These are phyloP conservation scores for Stenoptilia bipunctidactyla DNA, from an alignment of 2,888 invertebrate species.

Conservation along the genomic window DNA sequence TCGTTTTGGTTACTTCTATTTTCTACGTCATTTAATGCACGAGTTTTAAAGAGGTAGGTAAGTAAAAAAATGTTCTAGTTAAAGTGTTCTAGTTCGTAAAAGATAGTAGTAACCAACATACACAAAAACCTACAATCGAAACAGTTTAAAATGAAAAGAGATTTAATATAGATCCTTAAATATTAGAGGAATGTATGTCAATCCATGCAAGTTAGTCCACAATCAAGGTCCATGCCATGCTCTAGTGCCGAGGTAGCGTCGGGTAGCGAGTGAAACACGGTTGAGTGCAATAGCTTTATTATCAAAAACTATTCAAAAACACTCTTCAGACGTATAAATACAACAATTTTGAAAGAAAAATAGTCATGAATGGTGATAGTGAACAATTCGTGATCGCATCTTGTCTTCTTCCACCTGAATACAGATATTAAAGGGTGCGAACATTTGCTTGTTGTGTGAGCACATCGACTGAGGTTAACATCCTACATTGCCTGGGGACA, in stretches of 20 bases:
- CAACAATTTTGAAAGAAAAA: conserved; percentile 43
- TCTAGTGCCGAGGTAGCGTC: conserved; percentile 44
- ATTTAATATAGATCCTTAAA: conserved; percentile 14
- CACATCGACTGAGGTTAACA: conserved; percentile 16
- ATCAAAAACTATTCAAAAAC: conserved; percentile 42
- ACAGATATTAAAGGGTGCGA: conserved; percentile 11
- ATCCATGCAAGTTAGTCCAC: conserved; percentile 50
- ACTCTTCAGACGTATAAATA: conserved; percentile 27
- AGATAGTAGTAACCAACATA: conserved; percentile 31
- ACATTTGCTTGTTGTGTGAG: conserved; percentile 32
- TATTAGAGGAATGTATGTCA: conserved; percentile 18
- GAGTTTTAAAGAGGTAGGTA: too few species aligned
- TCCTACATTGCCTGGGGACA: conserved; percentile 1
- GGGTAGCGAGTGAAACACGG: conserved; percentile 68
- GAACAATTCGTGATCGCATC: conserved; percentile 45
- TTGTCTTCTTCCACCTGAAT: conserved; percentile 17
- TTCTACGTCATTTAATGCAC: too few species aligned
- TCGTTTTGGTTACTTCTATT: too few species aligned
- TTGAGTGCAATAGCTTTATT: conserved; percentile 67
- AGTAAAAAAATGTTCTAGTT: too few species aligned
- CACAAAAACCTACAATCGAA: conserved; percentile 18
- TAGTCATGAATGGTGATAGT: conserved; percentile 31
- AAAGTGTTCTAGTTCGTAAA: too few species aligned
- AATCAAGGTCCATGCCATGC: conserved; percentile 56
- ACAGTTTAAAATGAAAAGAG: conserved; percentile 5